phyloP scores from a whole-genome alignment of 2,888 invertebrate species.

The Pinctada fucata region DNA sequence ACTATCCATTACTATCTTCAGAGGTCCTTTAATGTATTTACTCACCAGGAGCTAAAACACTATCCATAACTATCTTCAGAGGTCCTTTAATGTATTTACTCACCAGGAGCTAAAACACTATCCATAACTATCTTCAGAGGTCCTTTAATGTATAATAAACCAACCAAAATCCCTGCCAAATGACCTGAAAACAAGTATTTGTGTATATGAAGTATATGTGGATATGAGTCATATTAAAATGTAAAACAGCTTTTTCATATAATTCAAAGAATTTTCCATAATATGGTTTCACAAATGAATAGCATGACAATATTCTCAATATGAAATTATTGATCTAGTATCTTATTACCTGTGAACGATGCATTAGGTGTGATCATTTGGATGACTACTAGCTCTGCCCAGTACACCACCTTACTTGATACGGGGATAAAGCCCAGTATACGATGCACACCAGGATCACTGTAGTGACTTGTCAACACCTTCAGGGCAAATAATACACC shows the following conservation, averaged over 20 bases:
- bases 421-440: conserved; percentile 76
- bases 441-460: conserved; percentile 67
- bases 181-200: conserved; percentile 78
- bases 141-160: conserved; percentile 80
- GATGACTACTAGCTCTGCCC: conserved; percentile 82
- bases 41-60: conserved; percentile 57
- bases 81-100: conserved; percentile 79
- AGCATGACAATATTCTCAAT: neutral
- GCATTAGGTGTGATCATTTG: conserved; percentile 82
- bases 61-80: conserved; percentile 73
- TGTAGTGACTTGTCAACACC: conserved; percentile 78
- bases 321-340: neutral
- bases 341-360: conserved; percentile 78
- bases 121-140: conserved; percentile 76
- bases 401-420: conserved; percentile 80
- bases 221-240: neutral
- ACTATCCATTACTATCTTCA: conserved; percentile 73
- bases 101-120: conserved; percentile 57
- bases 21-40: conserved; percentile 77
- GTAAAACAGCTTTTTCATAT: neutral
- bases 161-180: conserved; percentile 82
- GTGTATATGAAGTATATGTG: neutral
- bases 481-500: conserved; percentile 83
- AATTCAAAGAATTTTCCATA: no score
- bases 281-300: no score